Percentiles rank a stretch among this genome's conserved stretches.
These are phyloP conservation scores for Polyommatus iphigenia DNA, from an alignment of 2,888 invertebrate genomes.

Conservation along the genomic window DNA sequence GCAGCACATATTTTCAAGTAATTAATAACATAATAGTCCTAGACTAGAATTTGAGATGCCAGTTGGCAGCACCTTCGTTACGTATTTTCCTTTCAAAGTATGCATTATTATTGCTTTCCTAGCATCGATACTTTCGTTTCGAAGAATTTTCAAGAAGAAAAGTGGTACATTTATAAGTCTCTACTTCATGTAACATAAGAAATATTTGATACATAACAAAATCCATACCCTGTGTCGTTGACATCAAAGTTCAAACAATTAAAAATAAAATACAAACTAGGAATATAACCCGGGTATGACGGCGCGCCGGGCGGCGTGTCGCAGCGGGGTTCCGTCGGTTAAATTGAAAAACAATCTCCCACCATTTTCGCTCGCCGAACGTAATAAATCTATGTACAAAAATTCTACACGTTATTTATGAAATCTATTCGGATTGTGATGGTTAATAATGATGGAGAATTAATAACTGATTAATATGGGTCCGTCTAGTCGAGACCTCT, in stretches of 20 bases:
- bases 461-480: constrained; percentile 31
- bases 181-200: no score
- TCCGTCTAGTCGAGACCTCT: neutral
- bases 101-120: no score
- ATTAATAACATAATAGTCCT: no score
- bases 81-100: no score
- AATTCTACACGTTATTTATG: constrained; percentile 79
- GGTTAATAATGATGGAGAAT: constrained; percentile 33
- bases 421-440: constrained; percentile 64
- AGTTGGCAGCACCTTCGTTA: no score
- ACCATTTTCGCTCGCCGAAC: constrained; percentile 78
- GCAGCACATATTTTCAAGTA: no score
- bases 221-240: neutral
- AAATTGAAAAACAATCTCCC: constrained; percentile 82
- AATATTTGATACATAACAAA: neutral
- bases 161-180: no score
- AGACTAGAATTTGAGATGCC: no score
- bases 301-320: constrained; percentile 67
- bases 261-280: constrained; percentile 44
- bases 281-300: constrained; percentile 48
- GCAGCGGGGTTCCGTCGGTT: constrained; percentile 75
- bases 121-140: no score
- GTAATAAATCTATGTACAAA: constrained; percentile 81
- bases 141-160: no score
- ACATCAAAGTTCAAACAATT: constrained; percentile 32